A percentile compares a stretch with the other conserved stretches of the same genome.
Conservation (phyloP, 2,797 vertebrate genomes). For the Myripristis murdjan region DNA sequence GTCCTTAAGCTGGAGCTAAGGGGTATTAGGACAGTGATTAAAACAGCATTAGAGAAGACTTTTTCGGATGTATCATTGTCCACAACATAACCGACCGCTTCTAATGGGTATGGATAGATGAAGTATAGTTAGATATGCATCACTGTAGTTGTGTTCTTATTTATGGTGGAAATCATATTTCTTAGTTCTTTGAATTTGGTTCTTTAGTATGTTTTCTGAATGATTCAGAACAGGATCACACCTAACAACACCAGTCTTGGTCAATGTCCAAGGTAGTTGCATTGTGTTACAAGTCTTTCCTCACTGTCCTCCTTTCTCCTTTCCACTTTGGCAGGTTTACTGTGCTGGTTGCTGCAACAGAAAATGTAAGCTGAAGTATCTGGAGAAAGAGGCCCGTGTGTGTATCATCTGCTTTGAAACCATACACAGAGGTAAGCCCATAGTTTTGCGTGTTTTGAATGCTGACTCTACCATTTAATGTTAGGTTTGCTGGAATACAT, state of each 20-base stretch:
- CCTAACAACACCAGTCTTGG: background rate
- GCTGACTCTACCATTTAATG: background rate
- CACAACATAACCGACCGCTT: background rate
- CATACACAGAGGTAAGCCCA: slow-evolving; percentile 91
- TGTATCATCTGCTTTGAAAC: slow-evolving; percentile 91
- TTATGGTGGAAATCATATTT: background rate
- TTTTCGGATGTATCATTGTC: slow-evolving; percentile 37
- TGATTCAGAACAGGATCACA: background rate
- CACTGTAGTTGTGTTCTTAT: background rate
- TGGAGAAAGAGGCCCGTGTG: slow-evolving; percentile 97
- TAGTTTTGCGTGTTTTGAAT: background rate
- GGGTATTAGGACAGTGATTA: slow-evolving; percentile 49
- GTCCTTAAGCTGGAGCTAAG: slow-evolving; percentile 53
- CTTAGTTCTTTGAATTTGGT: background rate
- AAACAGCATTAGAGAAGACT: slow-evolving; percentile 36
- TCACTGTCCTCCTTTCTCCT: background rate
- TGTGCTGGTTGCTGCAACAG: slow-evolving; percentile 94
- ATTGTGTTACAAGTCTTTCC: too few relatives aligned
- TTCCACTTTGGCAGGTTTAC: slow-evolving; percentile 89
- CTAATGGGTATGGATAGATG: background rate
- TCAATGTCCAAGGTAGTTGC: background rate
- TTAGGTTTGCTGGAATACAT: background rate
- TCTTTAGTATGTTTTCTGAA: background rate
- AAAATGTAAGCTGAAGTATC: slow-evolving; percentile 93
- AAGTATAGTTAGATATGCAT: background rate